Evolutionary conservation across 2,888 invertebrate genomes (phyloP), one percentile per base, ranked within the genome.

Genomic region (Hermaeophaga mercurialis): DNA sequence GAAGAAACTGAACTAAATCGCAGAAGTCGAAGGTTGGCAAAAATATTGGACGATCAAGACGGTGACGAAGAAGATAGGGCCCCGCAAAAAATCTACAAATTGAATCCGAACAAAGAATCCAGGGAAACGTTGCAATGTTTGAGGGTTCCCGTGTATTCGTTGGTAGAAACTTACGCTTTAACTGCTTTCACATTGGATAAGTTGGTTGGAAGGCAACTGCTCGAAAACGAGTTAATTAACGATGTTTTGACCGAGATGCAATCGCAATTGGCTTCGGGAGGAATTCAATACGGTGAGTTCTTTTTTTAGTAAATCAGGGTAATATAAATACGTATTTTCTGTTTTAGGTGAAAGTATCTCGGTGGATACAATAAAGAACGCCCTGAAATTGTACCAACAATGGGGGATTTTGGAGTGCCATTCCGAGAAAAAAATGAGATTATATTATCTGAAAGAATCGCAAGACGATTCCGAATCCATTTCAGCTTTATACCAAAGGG

Each of bases 351-450:
- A 96, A 78, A 91, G 94, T 70, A 85, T 94, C 45, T 91, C 92
- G 5, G 86, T 90, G 6, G 94, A 95, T 75, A 88, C 91, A 0
- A 85, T 96, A 46, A 87, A 88, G 71, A 94, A 94, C 78, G 91
- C 92, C 48, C 76, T 94, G 19, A 89, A 91, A 64, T 77, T 94
- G 1, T 85, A 90, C 31, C 87, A 91, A 63, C 89, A 89, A 67
- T 90, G 91, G 89, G 87, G 87, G 63, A 85, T 92, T 8, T 71
- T 95, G 24, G 89, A 92, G 63, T 74, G 76, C 54, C 75, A 78
- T 56, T 67, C 68, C n/a, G 75, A 78, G 62, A 73, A 73, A 46
- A 77, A 74, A 64, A 49, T 75, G 47, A 66, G 73, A 52, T 58
- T 78, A 36, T 76, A 74, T 62, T 78, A 76, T 59, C 59, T 78